Evolutionary conservation across 2,797 vertebrate species (phyloP).

Genomic region (Glyptemys insculpta): DNA sequence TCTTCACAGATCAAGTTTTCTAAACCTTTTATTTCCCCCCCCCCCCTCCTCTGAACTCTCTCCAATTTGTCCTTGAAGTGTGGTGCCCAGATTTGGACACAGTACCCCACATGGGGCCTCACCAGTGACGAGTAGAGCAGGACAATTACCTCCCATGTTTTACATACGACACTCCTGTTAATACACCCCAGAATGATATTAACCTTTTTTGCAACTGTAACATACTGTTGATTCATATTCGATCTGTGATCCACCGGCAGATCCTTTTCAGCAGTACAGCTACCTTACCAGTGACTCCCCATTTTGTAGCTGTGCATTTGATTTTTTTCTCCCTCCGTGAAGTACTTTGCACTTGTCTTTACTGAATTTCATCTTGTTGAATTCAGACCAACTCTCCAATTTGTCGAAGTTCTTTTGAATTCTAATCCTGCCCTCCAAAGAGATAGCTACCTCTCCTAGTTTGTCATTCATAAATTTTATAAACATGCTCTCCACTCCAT

Average conservation of each 20-base stretch:
- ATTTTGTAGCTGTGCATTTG: background rate
- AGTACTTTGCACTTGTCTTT: background rate
- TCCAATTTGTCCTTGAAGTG: background rate
- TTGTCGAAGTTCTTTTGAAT: background rate
- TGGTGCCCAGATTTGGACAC: background rate
- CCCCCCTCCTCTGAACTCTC: background rate
- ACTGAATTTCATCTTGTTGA: background rate
- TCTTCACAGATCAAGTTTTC: background rate
- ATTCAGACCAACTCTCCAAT: background rate
- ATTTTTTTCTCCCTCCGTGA: background rate
- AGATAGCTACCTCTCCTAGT: background rate
- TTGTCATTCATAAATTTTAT: background rate
- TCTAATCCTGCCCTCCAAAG: background rate
- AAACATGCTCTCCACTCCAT: background rate
- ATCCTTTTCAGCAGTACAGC: background rate
- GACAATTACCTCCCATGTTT: background rate
- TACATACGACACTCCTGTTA: background rate
- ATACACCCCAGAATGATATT: background rate
- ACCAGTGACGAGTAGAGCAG: background rate
- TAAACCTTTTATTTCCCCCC: too few relatives aligned
- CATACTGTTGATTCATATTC: background rate
- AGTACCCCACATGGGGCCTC: background rate
- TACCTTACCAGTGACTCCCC: background rate
- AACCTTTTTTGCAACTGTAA: background rate
- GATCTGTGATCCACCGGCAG: background rate